Base-by-base conservation (phyloP, 2,888 invertebrate genomes). In the Cephonodes hylas region DNA sequence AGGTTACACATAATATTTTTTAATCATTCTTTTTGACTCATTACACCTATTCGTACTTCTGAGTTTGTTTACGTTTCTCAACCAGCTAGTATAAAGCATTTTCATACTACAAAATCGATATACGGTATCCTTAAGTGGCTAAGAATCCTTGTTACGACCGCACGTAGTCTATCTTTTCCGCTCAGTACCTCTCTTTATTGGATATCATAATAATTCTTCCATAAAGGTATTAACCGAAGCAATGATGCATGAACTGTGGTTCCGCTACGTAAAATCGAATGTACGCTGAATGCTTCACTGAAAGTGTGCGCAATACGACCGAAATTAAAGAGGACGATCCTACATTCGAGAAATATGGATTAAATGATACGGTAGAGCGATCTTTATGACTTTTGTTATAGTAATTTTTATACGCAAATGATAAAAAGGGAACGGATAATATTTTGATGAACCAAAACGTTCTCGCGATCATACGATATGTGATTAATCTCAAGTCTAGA, bases 161-260 rank as follows among this genome's bases (percentile, higher is more conserved):
- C 48, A 48, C 48, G 48, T 48, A 48, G 4, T 64, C 62, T 38
- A 44, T 7, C 42, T 53, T 31, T 31, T 31, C 27, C 18, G 18
- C 18, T 31, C 18, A 53, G 18, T 53, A 15, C 27, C 27, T 48
- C 31, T 10, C 18, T 31, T 31, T 53, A 53, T 46, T 46, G 46
- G 53, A 31, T 31, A 53, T 31, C 27, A 48, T 46, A 46, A 48
- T 53, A 53, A 27, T 31, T 53, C 31, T 53, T 31, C 18, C 18
- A 53, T 53, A 53, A 53, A 27, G 18, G 53, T 53, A 53, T 53
- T 53, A 53, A 31, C 27, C 53, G 27, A 3, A 27, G 27, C 31
- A 53, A 31, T 53, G 53, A 53, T 53, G 53, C 53, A 31, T 53
- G 53, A 53, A 53, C 27, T 20, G 31, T 53, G 31, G 27, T 31